A percentile compares a stretch with the other conserved stretches of the same genome.
Conservation (phyloP, 1,140 invertebrate species). For the Orius insidiosus region DNA sequence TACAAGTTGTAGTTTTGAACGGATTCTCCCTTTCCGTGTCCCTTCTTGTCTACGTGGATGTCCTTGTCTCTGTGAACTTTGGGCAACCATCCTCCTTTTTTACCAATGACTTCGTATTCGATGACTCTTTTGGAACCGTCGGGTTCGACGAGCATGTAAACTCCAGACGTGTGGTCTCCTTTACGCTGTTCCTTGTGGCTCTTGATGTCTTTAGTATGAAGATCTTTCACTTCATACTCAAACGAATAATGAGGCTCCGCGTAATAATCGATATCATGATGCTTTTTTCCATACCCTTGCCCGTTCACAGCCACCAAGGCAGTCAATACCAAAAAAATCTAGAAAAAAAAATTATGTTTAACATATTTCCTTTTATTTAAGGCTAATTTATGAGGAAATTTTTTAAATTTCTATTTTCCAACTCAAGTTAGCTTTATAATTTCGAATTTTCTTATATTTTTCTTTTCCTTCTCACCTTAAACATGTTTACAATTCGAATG, state of each 20-base stretch:
- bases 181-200: constrained; percentile 33
- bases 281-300: no score
- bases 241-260: constrained; percentile 27
- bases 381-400: no score
- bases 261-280: not conserved
- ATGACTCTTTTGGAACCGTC: constrained; percentile 20
- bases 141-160: constrained; percentile 23
- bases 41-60: constrained; percentile 7
- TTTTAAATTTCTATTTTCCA: no score
- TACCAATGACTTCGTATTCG: constrained; percentile 17
- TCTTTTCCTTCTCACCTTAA: no score
- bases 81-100: constrained; percentile 19
- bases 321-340: no score
- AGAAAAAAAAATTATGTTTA: no score
- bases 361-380: no score
- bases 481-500: no score
- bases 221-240: constrained; percentile 33
- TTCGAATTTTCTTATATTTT: no score
- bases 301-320: no score
- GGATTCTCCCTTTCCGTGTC: not conserved
- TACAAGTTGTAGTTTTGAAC: no score
- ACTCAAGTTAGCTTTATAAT: no score
- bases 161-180: constrained; percentile 33
- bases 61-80: constrained; percentile 17
- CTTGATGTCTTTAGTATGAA: constrained; percentile 37